Evolutionary conservation across 2,888 invertebrate species (phyloP), one percentile per base, ranked within the genome.

Genomic region (Epinotia nisella): DNA sequence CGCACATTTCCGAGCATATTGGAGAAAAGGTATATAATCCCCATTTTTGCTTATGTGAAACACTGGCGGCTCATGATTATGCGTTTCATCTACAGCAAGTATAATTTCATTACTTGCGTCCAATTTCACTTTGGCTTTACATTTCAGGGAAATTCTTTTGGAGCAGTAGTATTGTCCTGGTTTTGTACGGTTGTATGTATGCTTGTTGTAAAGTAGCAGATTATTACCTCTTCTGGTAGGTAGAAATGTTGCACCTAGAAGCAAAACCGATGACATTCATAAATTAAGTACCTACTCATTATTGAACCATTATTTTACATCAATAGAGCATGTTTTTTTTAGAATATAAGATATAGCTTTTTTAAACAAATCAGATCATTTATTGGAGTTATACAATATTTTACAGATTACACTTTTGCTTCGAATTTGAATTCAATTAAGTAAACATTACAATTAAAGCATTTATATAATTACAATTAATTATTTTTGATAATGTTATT

Each of bases 101-200:
- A 64, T 10, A 49, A 51, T 59, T 13, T 35, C 15, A 24, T 41
- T 61, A 3, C 13, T 15, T 60, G 35, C 59, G 10, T 74, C 59
- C 24, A 74, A 61, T 41, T 70, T 74, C 39, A 74, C 51, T 2
- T 53, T 64, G 4, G 70, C 74, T 64, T 60, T 65, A 35, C 70
- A 74, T 13, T 70, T 69, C 29, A n/a, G 9, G 0, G 7, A 13
- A 17, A 9, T 7, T 11, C 51, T 60, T 41, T 41, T 66, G 15
- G 64, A 59, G 45, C 65, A 74, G 41, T 56, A 66, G 58, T 53
- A 62, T 5, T 24, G 13, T 11, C 56, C 64, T 1, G n/a, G 15
- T 3, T n/a, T 0, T 7, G n/a, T n/a, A 39, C 39, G 56, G 15
- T 51, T 73, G 64, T 69, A 73, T 24, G 69, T 69, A 3, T 45